Base-by-base conservation (phyloP, 2,888 invertebrate genomes). In the Drosophila birchii region DNA sequence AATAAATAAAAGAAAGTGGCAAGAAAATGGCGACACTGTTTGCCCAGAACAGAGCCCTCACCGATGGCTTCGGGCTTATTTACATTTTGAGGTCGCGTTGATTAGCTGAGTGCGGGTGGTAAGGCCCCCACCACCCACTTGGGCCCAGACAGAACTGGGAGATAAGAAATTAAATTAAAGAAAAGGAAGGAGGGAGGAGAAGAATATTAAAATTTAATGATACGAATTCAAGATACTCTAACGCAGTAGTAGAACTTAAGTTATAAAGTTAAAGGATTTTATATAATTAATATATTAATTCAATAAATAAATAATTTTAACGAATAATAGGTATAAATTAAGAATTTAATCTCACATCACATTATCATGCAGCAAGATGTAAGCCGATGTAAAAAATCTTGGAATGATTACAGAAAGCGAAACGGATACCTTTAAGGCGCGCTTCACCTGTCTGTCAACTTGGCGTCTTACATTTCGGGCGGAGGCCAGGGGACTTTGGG, bases 11-110 rank as follows among this genome's bases (percentile, higher is more conserved):
- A 67, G 78, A 81, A 70, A 66, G 55, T 66, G 23, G 66, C 55
- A 75, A 60, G 78, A 90, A 91, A 91, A 91, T 91, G 91, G 91
- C 91, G 91, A 90, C 89, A 86, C 72, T 87, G 79, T 89, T 90
- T 84, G 81, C 80, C 67, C 78, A 80, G 79, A 81, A 79, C 86
- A 81, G 79, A 51, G 56, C 67, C 49, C 63, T 34, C 39, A 14
- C 26, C 62, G 43, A 64, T 32, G 68, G 55, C 6, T 41, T 36
- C 12, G 23, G 47, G 79, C 85, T 79, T 79, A 88, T 88, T 90
- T 90, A 84, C 90, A 82, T 87, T 90, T 85, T 83, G 81, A 78
- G 80, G 78, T 72, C 78, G 83, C 73, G 80, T 82, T 87, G 86
- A 87, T 86, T 86, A 86, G 82, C 80, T 78, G 80, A 87, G 80